These are phyloP conservation scores for Trichomalopsis sarcophagae DNA, from an alignment of 1,140 invertebrate species.

Conservation along the genomic window DNA sequence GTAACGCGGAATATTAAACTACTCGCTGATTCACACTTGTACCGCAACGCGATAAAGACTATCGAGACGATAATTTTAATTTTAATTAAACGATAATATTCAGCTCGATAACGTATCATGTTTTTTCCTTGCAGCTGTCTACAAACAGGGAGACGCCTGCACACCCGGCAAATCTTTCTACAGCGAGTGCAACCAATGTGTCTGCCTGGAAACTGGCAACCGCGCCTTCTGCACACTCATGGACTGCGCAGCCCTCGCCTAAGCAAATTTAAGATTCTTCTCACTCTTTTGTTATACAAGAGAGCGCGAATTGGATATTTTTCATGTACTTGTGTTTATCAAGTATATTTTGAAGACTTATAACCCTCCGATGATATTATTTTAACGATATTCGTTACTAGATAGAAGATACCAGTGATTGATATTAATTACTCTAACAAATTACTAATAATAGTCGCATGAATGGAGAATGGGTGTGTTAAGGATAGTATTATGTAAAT, in stretches of 20 bases:
- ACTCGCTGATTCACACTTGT: not conserved
- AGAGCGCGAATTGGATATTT: not conserved
- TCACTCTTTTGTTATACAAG: not conserved
- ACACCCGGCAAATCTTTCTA: constrained; percentile 41
- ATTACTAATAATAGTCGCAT: not conserved
- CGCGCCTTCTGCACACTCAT: constrained; percentile 42
- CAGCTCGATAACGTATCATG: not conserved
- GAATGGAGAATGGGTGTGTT: not conserved
- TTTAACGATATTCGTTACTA: constrained; percentile 4
- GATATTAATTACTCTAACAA: not conserved
- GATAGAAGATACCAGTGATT: not conserved
- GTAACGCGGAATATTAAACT: not conserved
- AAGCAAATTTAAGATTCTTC: not conserved
- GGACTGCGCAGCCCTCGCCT: not conserved
- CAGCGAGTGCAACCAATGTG: constrained; percentile 55
- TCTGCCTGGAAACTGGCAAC: constrained; percentile 37
- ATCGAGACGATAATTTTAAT: no score
- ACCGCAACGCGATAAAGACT: not conserved
- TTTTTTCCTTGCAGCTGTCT: constrained; percentile 5
- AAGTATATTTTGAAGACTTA: not conserved
- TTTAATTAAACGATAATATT: not conserved
- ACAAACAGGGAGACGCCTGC: constrained; percentile 26
- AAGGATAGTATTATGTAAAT: not conserved
- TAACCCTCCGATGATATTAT: not conserved
- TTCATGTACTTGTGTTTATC: not conserved